Conservation (phyloP, 2,888 invertebrate species). For the Galerucella pusilla region DNA sequence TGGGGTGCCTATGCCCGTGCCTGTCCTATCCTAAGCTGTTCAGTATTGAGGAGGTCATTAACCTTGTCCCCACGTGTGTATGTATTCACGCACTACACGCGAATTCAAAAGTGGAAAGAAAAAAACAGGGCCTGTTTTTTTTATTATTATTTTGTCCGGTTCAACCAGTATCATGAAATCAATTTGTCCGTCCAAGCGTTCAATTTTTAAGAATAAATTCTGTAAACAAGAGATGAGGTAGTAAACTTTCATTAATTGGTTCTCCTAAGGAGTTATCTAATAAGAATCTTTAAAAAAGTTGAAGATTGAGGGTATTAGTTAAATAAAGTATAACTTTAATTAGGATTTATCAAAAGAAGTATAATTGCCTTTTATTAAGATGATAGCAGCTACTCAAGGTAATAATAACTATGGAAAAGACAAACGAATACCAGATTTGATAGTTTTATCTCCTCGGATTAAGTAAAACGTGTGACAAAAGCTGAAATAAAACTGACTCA, state of each 20-base stretch:
- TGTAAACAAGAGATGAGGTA: not conserved
- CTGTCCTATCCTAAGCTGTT: conserved; percentile 64
- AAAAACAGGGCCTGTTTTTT: conserved; percentile 52
- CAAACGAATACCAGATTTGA: not conserved
- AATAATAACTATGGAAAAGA: not conserved
- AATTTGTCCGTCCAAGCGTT: conserved; percentile 4
- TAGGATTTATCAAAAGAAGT: not conserved
- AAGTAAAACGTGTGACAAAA: too few relatives aligned
- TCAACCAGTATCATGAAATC: conserved; percentile 16
- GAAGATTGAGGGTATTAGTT: not conserved
- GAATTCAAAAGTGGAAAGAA: conserved; percentile 60
- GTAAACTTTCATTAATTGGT: too few relatives aligned
- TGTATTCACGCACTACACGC: conserved; percentile 59
- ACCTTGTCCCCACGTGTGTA: conserved; percentile 59
- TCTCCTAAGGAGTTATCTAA: too few relatives aligned
- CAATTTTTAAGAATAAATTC: conserved; percentile 8
- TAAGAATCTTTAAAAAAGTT: not conserved
- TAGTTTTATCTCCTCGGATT: too few relatives aligned
- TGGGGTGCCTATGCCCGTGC: conserved; percentile 45
- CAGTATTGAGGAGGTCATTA: conserved; percentile 62
- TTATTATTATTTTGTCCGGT: conserved; percentile 45
- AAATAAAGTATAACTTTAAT: not conserved
- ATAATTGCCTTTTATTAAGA: too few relatives aligned
- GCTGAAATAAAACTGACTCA: too few relatives aligned
- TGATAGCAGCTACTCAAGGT: too few relatives aligned